Conservation (phyloP, 2,888 invertebrate species). For the Chironomus tentans region DNA sequence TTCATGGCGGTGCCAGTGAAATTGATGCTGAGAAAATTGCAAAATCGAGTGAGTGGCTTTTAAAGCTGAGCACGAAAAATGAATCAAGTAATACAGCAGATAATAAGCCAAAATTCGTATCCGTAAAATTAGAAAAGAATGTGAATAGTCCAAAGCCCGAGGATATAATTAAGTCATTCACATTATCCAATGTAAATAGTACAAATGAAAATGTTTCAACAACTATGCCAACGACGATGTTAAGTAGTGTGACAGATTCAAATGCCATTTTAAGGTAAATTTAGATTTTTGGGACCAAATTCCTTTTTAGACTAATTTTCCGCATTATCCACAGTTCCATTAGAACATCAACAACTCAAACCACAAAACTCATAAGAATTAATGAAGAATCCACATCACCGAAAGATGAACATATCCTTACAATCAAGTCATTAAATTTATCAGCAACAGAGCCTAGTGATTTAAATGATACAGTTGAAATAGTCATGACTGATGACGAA, state of each 20-base stretch:
- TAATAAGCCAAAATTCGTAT: background rate
- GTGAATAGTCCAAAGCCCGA: background rate
- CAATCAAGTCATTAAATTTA: background rate
- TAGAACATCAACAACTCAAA: constrained; percentile 5
- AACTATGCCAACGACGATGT: background rate
- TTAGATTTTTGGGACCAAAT: background rate
- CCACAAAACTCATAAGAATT: constrained; percentile 9
- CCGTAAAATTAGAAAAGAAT: background rate
- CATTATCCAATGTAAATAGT: constrained; percentile 4
- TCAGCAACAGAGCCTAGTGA: background rate
- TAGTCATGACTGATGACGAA: constrained; percentile 19
- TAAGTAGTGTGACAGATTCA: constrained; percentile 14
- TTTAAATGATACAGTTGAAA: constrained; percentile 14
- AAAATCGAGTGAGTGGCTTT: constrained; percentile 1
- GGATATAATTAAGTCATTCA: background rate
- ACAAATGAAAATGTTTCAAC: background rate
- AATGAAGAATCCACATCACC: background rate
- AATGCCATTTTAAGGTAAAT: background rate
- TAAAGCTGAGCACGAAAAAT: background rate
- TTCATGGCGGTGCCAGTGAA: constrained; percentile 3
- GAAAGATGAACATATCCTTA: constrained; percentile 1
- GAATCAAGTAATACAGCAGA: background rate
- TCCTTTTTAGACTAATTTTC: background rate
- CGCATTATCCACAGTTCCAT: background rate
- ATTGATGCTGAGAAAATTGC: background rate